Percentiles rank a stretch among this genome's conserved stretches.
phyloP scores from a whole-genome alignment of 64 coral and sea anemone species.

The Orbicella faveolata region DNA sequence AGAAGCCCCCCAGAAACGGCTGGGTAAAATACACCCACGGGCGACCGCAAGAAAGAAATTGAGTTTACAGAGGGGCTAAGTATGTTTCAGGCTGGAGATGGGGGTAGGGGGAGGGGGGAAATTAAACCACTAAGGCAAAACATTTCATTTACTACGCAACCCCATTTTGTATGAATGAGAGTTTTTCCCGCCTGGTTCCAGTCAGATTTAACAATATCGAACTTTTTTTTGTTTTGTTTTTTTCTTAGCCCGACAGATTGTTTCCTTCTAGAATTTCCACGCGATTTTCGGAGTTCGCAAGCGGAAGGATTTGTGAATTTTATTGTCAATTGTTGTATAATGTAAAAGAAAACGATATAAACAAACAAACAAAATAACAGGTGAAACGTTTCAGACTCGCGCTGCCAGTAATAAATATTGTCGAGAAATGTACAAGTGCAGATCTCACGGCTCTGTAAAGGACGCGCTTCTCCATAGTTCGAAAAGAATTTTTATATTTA shows the following conservation, averaged over 20 bases:
- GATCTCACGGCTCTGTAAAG: background rate
- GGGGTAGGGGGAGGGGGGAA: background rate
- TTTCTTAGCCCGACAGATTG: too few relatives aligned
- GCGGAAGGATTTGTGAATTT: background rate
- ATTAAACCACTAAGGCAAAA: background rate
- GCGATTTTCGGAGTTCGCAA: background rate
- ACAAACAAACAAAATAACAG: background rate
- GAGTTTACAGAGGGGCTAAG: background rate
- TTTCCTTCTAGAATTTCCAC: too few relatives aligned
- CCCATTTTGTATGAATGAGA: too few relatives aligned
- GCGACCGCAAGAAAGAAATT: background rate
- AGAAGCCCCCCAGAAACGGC: background rate
- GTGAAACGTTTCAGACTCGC: background rate
- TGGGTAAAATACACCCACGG: background rate
- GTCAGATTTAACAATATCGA: too few relatives aligned
- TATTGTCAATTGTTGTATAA: background rate
- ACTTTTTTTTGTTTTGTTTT: too few relatives aligned
- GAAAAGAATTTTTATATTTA: background rate
- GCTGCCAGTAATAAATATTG: background rate
- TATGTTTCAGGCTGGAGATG: background rate
- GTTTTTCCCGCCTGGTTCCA: too few relatives aligned
- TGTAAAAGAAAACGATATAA: background rate
- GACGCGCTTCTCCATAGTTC: background rate
- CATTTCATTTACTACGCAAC: background rate
- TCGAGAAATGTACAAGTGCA: background rate